Percentiles rank a stretch among this genome's conserved stretches.
phyloP scores from a whole-genome alignment of 2,888 invertebrate genomes.

The Apodemia duryi region DNA sequence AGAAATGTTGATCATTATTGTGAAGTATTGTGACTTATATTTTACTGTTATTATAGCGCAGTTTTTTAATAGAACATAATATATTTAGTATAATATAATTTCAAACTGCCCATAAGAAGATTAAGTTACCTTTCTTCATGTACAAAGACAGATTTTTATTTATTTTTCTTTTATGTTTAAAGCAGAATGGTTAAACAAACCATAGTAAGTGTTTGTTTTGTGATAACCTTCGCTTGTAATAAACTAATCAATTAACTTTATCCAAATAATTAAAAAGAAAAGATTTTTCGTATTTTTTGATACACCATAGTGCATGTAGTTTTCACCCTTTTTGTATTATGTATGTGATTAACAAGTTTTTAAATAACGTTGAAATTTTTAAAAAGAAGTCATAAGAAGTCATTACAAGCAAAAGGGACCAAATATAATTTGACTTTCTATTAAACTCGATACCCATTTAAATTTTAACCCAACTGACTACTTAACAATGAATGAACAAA shows the following conservation, averaged over 20 bases:
- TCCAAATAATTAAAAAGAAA: conserved; percentile 43
- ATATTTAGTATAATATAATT: not conserved
- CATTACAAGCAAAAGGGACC: conserved; percentile 79
- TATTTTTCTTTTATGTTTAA: conserved; percentile 5
- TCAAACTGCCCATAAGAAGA: conserved; percentile 7
- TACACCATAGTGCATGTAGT: conserved; percentile 52
- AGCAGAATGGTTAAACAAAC: conserved; percentile 13
- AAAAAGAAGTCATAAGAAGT: conserved; percentile 48
- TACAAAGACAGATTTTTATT: conserved; percentile 14
- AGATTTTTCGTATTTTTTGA: conserved; percentile 43
- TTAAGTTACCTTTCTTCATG: conserved; percentile 13
- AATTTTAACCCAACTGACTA: conserved; percentile 63
- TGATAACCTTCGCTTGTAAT: conserved; percentile 80
- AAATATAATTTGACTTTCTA: conserved; percentile 63
- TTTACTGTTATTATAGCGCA: conserved; percentile 11
- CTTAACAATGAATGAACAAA: conserved; percentile 41
- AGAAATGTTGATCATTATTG: too few relatives aligned
- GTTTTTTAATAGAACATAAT: conserved; percentile 5
- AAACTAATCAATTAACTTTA: conserved; percentile 70
- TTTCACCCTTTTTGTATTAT: conserved; percentile 39
- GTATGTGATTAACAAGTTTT: conserved; percentile 58
- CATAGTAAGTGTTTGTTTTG: conserved; percentile 34
- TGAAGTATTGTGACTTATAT: too few relatives aligned
- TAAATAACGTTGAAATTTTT: conserved; percentile 51
- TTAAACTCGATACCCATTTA: conserved; percentile 36